Evolutionary conservation across 1,140 invertebrate species (phyloP).

Genomic region (Pomacea maculata): DNA sequence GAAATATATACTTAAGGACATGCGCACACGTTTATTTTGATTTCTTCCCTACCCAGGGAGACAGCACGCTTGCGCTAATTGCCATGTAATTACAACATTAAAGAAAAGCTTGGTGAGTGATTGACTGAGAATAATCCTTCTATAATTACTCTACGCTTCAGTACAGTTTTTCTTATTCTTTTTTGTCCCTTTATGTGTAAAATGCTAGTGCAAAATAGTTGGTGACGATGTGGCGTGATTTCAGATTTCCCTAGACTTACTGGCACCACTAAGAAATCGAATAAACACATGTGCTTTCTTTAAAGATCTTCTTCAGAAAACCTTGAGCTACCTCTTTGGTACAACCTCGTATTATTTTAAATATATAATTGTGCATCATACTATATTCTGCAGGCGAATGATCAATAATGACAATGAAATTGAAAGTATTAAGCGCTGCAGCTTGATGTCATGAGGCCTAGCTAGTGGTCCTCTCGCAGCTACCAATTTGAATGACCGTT

Average conservation of each 20-base stretch:
- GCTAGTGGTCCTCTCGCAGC: no score
- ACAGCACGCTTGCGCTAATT: conserved; percentile 20
- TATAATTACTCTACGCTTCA: no score
- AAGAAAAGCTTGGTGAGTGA: conserved; percentile 16
- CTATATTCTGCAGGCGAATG: no score
- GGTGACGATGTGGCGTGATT: conserved; percentile 20
- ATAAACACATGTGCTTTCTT: not conserved
- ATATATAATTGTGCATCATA: no score
- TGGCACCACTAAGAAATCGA: conserved; percentile 21
- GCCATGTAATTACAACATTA: conserved; percentile 23
- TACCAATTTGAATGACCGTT: no score
- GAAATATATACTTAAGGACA: conserved; percentile 26
- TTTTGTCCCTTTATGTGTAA: not conserved
- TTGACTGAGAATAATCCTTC: not conserved
- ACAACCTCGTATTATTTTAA: no score
- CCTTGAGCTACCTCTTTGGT: no score
- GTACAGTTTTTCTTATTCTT: no score
- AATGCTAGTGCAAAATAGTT: not conserved
- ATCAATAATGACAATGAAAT: no score
- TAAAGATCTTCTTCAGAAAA: no score
- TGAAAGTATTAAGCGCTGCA: no score
- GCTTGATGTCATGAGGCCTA: no score
- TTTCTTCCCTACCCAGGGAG: conserved; percentile 11
- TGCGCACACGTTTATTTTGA: conserved; percentile 28
- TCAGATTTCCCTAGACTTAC: conserved; percentile 3